These are phyloP conservation scores for Masticophis lateralis DNA, from an alignment of 2,797 vertebrate genomes.

Conservation along the genomic window DNA sequence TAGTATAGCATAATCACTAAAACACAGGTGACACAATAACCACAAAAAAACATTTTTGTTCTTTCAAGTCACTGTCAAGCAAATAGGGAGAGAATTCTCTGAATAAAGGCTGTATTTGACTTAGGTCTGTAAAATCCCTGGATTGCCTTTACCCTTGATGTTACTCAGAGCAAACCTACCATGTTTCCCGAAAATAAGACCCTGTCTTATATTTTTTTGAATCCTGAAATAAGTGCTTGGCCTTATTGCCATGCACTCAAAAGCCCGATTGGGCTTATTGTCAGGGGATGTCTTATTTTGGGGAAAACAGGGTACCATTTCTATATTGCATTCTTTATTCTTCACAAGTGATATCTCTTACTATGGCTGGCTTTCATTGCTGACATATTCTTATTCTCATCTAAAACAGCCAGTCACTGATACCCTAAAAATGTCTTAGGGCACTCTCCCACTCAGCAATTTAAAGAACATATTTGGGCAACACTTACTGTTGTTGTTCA, in stretches of 20 bases:
- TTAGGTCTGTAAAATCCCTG: background rate
- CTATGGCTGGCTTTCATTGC: background rate
- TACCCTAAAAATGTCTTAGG: background rate
- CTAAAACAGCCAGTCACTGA: background rate
- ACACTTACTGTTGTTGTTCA: background rate
- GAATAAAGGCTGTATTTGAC: background rate
- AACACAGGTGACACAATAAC: background rate
- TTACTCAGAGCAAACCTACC: background rate
- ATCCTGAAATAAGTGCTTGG: too few relatives aligned
- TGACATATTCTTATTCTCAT: background rate
- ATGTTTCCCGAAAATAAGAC: too few relatives aligned
- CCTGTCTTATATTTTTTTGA: too few relatives aligned
- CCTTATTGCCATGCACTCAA: too few relatives aligned
- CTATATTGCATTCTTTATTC: background rate
- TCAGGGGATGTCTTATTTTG: too few relatives aligned
- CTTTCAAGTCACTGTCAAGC: background rate
- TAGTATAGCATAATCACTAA: background rate
- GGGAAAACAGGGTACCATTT: background rate
- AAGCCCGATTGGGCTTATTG: too few relatives aligned
- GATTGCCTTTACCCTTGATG: background rate
- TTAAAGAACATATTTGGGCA: background rate
- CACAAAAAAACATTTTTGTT: background rate
- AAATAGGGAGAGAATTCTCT: background rate
- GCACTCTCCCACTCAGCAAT: background rate
- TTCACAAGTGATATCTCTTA: background rate